Evolutionary conservation across 1,140 invertebrate species (phyloP), one percentile per base, ranked within the genome.

Genomic region (Pteromalus puparum): DNA sequence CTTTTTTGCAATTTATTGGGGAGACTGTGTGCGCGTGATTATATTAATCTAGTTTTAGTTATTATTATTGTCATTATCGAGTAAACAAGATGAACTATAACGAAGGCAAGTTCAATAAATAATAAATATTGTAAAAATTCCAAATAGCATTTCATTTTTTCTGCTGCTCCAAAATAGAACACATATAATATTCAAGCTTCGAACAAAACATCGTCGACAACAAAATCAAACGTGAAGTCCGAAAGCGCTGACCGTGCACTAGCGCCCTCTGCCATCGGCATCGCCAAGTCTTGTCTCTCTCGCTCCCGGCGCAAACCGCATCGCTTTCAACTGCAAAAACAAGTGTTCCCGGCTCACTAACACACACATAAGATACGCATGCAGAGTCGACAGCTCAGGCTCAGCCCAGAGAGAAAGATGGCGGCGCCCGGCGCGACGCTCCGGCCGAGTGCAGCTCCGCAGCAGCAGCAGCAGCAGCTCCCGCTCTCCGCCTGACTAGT

Each of bases 1-100:
- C 26, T 70, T 21, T 61, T n/a, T 74, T 84, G 72, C 72, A 81
- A 72, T 70, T 68, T 70, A 70, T 72, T n/a, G 83, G 34, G 1
- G 30, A 81, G 68, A 80, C 15, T 24, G 38, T 48, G 78, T 46
- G 70, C 46, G 79, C 65, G 28, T 84, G 83, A 81, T 76, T 85
- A 70, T 70, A 85, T 81, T 70, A 81, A 77, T 81, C 68, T 73
- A 80, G 77, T 80, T 81, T 70, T 77, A 85, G 42, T 81, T 85
- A 85, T 84, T 85, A 85, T 84, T 75, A 83, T 78, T 83, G 82
- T 84, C 82, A 81, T 85, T 81, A 76, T 81, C 26, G 61, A 85
- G 76, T 77, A 70, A 85, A 81, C 76, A 81, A 81, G n/a, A 81
- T 84, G 53, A 84, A 75, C 42, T 67, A 84, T 85, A 85, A 77